Percentiles rank a stretch among this genome's conserved stretches.
Evolutionary conservation across 2,888 invertebrate species (phyloP).

Genomic region (Pseudococcus jackbeardsleyi): DNA sequence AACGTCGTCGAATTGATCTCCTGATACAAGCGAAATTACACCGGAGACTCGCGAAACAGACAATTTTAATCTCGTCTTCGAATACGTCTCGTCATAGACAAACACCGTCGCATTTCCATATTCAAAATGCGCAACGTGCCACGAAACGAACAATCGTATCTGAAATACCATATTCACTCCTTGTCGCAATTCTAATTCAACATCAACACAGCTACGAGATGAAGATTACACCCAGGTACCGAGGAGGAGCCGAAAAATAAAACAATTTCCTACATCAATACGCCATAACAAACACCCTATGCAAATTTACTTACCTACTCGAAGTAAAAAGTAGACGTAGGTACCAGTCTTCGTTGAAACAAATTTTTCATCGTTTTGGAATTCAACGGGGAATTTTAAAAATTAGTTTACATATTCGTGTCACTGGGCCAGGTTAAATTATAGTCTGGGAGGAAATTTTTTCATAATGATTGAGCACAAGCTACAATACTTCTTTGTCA

Average conservation of each 20-base stretch:
- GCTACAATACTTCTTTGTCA: neutral
- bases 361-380: slow-evolving; percentile 44
- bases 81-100: neutral
- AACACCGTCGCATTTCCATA: slow-evolving; percentile 29
- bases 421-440: slow-evolving; percentile 32
- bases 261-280: slow-evolving; percentile 14
- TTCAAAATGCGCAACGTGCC: slow-evolving; percentile 11
- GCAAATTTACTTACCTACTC: neutral
- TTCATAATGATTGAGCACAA: neutral
- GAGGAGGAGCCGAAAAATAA: neutral
- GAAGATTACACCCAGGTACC: neutral
- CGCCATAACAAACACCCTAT: slow-evolving; percentile 19
- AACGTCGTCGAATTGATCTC: neutral
- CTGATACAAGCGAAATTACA: neutral
- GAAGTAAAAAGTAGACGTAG: neutral
- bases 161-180: slow-evolving; percentile 16
- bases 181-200: slow-evolving; percentile 8
- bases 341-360: neutral
- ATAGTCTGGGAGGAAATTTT: neutral
- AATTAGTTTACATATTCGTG: slow-evolving; percentile 37
- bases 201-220: neutral
- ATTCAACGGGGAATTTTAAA: slow-evolving; percentile 15
- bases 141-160: slow-evolving; percentile 11
- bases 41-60: neutral
- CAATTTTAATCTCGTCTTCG: slow-evolving; percentile 34